A percentile compares a stretch with the other conserved stretches of the same genome.
Conservation (phyloP, 2,797 vertebrate species). For the Limosa lapponica region DNA sequence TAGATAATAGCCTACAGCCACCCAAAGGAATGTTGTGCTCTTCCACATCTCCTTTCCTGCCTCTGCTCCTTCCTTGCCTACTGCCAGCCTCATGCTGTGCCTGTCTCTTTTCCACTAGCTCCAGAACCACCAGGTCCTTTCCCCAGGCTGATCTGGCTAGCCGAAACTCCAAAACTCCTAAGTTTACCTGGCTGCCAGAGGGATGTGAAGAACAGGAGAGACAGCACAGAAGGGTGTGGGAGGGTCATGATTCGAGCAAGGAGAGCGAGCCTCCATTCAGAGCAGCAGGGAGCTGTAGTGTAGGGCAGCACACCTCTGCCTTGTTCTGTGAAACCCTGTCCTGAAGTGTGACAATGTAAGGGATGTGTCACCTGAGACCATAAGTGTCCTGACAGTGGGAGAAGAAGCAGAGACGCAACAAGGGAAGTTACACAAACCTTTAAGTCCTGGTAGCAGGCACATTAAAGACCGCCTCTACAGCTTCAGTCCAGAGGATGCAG, state of each 20-base stretch:
- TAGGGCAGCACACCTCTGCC: neutral
- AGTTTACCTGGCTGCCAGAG: neutral
- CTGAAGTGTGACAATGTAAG: neutral
- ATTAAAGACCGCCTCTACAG: neutral
- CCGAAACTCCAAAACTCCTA: neutral
- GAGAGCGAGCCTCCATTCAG: neutral
- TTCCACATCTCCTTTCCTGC: neutral
- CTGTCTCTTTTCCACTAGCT: neutral
- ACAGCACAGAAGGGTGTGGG: neutral
- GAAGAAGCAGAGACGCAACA: neutral
- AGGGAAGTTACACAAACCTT: neutral
- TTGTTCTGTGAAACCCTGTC: neutral
- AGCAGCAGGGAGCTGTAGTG: fast-evolving
- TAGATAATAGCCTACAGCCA: neutral
- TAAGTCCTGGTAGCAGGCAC: neutral
- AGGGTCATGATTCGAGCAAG: fast-evolving
- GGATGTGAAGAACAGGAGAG: neutral
- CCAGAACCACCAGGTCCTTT: neutral
- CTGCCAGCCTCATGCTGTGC: neutral
- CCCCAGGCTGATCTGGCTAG: neutral
- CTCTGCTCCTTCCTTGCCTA: neutral
- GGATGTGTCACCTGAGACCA: neutral
- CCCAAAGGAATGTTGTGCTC: neutral
- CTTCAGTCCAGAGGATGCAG: neutral
- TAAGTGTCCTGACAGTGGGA: neutral